phyloP scores from a whole-genome alignment of 2,113 vertebrate species.

The Ceyx margarethae region DNA sequence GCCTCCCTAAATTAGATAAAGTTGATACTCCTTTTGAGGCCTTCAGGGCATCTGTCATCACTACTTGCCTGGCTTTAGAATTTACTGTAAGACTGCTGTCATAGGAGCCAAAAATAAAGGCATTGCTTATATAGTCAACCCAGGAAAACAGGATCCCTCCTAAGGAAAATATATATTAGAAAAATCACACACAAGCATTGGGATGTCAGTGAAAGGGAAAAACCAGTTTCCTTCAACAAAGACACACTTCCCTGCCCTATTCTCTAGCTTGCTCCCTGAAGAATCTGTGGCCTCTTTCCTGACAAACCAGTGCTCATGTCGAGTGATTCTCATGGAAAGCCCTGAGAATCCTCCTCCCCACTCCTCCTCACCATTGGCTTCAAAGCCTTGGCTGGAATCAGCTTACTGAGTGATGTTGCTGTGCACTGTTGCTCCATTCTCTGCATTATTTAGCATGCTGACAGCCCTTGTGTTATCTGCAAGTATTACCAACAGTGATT shows the following conservation, averaged over 20 bases:
- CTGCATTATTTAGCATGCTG: conserved; percentile 8
- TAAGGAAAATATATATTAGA: not conserved
- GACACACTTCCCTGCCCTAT: not conserved
- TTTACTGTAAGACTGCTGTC: not conserved
- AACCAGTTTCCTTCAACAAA: accelerated
- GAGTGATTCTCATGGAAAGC: not conserved
- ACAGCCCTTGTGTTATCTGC: not conserved
- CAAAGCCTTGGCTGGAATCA: not conserved
- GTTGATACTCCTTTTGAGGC: not conserved
- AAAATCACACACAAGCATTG: not conserved
- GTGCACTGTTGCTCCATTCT: not conserved
- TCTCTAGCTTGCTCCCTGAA: not conserved
- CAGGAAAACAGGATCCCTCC: not conserved
- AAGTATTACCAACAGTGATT: not conserved
- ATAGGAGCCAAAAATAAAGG: not conserved
- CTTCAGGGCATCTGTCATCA: not conserved
- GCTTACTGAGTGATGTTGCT: not conserved
- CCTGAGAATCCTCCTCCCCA: not conserved
- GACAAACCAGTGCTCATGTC: not conserved
- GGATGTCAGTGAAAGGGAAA: not conserved
- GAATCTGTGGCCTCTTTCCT: not conserved
- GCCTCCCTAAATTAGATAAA: not conserved
- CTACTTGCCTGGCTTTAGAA: not conserved
- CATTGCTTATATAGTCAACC: not conserved
- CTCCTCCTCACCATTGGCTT: not conserved